Percentiles rank a stretch among this genome's conserved stretches.
Conservation (phyloP, 1,140 invertebrate species). For the Hypsibius dujardini region DNA sequence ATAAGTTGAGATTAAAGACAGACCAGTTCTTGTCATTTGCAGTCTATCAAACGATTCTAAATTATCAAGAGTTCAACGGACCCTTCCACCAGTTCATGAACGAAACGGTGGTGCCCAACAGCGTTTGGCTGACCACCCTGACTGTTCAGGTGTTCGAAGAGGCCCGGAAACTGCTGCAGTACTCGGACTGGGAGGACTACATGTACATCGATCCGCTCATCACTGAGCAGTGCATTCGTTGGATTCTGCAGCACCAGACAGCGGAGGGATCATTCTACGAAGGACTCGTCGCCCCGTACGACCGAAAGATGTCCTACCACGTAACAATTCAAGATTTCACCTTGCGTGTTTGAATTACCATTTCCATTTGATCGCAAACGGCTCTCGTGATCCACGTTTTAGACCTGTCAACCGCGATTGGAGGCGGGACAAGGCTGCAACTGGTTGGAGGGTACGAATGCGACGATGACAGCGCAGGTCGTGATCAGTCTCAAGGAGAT, state of each 20-base stretch:
- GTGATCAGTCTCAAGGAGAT: constrained; percentile 61
- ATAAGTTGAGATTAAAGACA: not conserved
- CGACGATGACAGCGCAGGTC: constrained; percentile 70
- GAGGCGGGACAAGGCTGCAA: constrained; percentile 30
- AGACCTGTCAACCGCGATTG: not conserved
- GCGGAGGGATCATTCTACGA: constrained; percentile 66
- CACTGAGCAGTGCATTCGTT: constrained; percentile 47
- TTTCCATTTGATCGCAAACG: constrained; percentile 15
- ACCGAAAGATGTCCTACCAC: constrained; percentile 63
- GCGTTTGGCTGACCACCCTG: constrained; percentile 56
- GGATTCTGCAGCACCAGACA: constrained; percentile 60
- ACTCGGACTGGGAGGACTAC: constrained; percentile 81
- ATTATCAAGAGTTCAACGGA: constrained; percentile 28
- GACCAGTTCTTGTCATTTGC: not conserved
- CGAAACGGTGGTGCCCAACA: constrained; percentile 18
- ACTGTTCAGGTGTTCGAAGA: constrained; percentile 65
- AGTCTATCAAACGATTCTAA: not conserved
- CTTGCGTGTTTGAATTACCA: constrained; percentile 27
- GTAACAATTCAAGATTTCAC: constrained; percentile 27
- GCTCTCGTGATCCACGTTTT: no score
- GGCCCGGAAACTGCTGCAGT: constrained; percentile 42
- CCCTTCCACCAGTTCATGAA: constrained; percentile 36
- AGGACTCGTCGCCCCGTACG: constrained; percentile 50
- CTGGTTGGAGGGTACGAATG: constrained; percentile 48
- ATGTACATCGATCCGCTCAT: constrained; percentile 76